Evolutionary conservation across 1,140 invertebrate genomes (phyloP).

Genomic region (Pararge aegeria): DNA sequence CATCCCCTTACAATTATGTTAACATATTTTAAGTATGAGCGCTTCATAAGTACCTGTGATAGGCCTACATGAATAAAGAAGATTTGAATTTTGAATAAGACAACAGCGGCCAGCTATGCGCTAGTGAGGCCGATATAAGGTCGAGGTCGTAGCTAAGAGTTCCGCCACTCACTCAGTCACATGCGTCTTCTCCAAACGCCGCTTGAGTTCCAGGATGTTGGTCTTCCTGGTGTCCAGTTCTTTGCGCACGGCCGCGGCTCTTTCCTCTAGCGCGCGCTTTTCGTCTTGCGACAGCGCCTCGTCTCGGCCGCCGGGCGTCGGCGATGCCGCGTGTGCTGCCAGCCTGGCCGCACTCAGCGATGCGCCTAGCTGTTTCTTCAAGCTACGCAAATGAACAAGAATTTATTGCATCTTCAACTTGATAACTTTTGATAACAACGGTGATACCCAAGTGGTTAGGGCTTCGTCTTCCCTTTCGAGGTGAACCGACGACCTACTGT

Average conservation of each 20-base stretch:
- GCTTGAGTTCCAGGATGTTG: slow-evolving; percentile 87
- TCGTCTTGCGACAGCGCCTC: slow-evolving; percentile 81
- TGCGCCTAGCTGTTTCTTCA: slow-evolving; percentile 84
- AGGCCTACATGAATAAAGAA: too few species aligned
- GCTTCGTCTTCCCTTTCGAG: too few species aligned
- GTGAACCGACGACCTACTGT: too few species aligned
- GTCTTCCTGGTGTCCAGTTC: slow-evolving; percentile 87
- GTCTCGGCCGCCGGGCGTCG: slow-evolving; percentile 43
- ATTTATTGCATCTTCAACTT: too few species aligned
- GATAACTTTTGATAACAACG: too few species aligned
- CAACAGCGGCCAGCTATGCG: too few species aligned
- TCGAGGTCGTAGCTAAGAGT: background rate
- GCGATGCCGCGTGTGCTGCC: slow-evolving; percentile 54
- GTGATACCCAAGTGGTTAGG: too few species aligned
- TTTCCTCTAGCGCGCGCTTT: slow-evolving; percentile 84
- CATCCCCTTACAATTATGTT: too few species aligned
- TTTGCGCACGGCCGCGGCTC: slow-evolving; percentile 82
- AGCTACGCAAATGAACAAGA: slow-evolving; percentile 51
- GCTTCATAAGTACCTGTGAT: too few species aligned
- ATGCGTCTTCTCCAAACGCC: slow-evolving; percentile 87
- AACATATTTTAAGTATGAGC: too few species aligned
- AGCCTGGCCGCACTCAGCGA: slow-evolving; percentile 76
- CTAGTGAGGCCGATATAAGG: too few species aligned
- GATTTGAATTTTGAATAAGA: too few species aligned
- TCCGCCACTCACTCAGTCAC: slow-evolving; percentile 86